Evolutionary conservation across 2,888 invertebrate genomes (phyloP), one percentile per base, ranked within the genome.

Genomic region (Oscheius sp.): DNA sequence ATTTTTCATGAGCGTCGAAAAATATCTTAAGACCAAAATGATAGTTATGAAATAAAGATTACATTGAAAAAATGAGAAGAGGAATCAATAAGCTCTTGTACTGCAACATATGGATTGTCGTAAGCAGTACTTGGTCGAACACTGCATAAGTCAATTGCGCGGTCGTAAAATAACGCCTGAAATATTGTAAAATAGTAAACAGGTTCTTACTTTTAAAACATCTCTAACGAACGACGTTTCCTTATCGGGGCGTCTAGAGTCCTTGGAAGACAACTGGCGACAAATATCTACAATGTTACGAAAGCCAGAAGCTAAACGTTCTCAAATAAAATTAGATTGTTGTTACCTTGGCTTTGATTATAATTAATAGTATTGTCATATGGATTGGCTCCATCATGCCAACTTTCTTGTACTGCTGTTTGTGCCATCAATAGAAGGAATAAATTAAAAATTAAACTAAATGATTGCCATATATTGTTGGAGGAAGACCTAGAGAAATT

Each of bases 21-120:
- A 77, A 66, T 7, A 75, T 76, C 68, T 74, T 16, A n/a, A n/a
- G n/a, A n/a, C n/a, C n/a, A n/a, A n/a, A 2, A 41, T 29, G 1
- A 49, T 6, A 29, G 52, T 13, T 13, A 46, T 52, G 9, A 23
- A 25, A 23, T 41, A 35, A 29, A 21, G 35, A 3, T 35, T 35
- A 66, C 66, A n/a, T 78, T 78, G 66, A 79, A 81, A 53, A 81
- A 81, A 18, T 69, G 29, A 0, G 78, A 77, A 27, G 64, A 68
- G n/a, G 52, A 66, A 41, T 76, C 66, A 41, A 77, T 77, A 13
- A 81, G 68, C 0, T 76, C 66, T 23, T 70, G 56, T 5, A 79
- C 49, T 3, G 66, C 56, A 23, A 35, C 29, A 41, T 72, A 79
- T 25, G 72, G 68, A 0, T 70, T 63, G 6, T 76, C 79, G 2